These are phyloP conservation scores for Deilephila porcellus DNA, from an alignment of 2,888 invertebrate species.

Conservation along the genomic window DNA sequence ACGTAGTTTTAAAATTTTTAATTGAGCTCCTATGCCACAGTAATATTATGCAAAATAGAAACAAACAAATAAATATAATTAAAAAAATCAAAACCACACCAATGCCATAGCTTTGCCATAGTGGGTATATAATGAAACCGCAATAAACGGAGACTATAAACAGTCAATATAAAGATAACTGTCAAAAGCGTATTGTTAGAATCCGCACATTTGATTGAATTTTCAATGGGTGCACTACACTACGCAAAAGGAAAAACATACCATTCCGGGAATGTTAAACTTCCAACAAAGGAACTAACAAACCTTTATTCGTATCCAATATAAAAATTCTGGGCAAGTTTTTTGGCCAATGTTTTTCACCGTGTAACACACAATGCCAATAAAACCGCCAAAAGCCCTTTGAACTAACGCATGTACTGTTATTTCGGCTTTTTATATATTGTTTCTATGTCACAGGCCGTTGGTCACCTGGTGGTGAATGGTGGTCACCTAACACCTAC, in stretches of 20 bases:
- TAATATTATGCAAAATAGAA: too few species aligned
- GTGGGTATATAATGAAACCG: neutral
- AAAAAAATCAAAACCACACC: too few species aligned
- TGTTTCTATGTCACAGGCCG: neutral
- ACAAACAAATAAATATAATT: too few species aligned
- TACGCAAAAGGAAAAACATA: neutral
- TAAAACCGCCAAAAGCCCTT: neutral
- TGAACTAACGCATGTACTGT: conserved; percentile 6
- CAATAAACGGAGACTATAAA: neutral
- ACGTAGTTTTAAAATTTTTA: too few species aligned
- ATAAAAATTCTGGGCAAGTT: conserved; percentile 6
- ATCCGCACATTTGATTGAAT: neutral
- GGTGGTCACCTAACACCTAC: too few species aligned
- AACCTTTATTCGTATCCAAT: conserved; percentile 6
- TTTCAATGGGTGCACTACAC: conserved; percentile 3
- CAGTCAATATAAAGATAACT: neutral
- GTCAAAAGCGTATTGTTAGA: neutral
- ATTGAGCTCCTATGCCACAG: too few species aligned
- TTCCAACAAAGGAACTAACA: conserved; percentile 6
- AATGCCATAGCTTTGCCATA: too few species aligned
- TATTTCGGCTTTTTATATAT: neutral
- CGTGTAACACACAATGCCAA: conserved; percentile 2
- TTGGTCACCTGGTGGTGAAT: too few species aligned
- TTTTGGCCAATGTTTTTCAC: conserved; percentile 4
- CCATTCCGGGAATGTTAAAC: conserved; percentile 6